These are phyloP conservation scores for Chloroceryle amazona DNA, from an alignment of 2,797 vertebrate species.

Conservation along the genomic window DNA sequence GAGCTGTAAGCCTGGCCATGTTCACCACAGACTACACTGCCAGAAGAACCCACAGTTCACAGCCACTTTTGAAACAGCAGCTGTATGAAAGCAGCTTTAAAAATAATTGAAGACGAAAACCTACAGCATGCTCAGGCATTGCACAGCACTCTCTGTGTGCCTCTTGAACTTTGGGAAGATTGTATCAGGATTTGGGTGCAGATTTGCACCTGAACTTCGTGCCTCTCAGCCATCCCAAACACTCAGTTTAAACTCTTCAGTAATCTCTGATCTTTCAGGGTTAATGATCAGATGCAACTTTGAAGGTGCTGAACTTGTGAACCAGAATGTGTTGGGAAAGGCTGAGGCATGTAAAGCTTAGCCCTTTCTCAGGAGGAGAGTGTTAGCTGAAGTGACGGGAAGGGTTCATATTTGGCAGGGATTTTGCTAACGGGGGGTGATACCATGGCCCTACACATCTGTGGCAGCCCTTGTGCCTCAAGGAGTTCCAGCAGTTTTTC, in stretches of 20 bases:
- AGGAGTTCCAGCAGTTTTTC: not conserved
- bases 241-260: not conserved
- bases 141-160: not conserved
- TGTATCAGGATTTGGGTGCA: not conserved
- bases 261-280: slow-evolving; percentile 1
- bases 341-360: not conserved
- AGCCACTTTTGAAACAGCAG: not conserved
- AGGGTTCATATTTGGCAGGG: not conserved
- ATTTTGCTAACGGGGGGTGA: not conserved
- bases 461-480: fast-evolving
- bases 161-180: not conserved
- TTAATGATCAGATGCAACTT: slow-evolving; percentile 48
- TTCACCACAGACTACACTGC: not conserved
- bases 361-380: slow-evolving; percentile 28
- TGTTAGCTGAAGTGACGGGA: not conserved
- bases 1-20: not conserved
- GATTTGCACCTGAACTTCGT: slow-evolving; percentile 2
- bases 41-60: not conserved
- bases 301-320: slow-evolving; percentile 63
- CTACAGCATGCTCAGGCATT: not conserved
- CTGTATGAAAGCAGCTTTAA: not conserved
- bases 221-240: not conserved
- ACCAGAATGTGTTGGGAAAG: slow-evolving; percentile 56
- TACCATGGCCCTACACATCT: not conserved
- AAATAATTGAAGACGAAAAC: not conserved